These are phyloP conservation scores for Pterocles orientalis DNA, from an alignment of 2,113 vertebrate genomes.

Conservation along the genomic window DNA sequence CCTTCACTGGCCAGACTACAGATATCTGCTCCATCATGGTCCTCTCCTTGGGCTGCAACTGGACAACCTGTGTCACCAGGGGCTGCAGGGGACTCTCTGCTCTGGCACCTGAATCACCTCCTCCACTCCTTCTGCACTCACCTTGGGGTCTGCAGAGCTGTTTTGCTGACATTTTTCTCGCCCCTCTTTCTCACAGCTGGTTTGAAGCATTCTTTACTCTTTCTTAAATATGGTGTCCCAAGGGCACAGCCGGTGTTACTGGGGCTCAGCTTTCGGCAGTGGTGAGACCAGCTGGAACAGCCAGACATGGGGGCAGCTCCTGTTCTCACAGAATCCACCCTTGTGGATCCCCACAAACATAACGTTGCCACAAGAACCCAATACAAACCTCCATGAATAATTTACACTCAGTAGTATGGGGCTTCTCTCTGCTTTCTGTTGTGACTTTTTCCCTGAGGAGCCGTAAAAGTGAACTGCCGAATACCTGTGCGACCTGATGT, in stretches of 20 bases:
- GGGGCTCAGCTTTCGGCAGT: neutral
- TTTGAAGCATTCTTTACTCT: neutral
- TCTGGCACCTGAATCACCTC: fast-evolving
- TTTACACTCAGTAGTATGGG: neutral
- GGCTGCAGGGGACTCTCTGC: neutral
- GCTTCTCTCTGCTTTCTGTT: neutral
- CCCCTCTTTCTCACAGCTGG: neutral
- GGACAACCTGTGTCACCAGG: fast-evolving
- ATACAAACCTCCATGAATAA: neutral
- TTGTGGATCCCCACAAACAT: neutral
- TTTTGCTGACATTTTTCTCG: neutral
- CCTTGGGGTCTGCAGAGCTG: neutral
- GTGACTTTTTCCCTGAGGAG: neutral
- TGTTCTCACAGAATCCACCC: neutral
- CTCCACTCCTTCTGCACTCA: neutral
- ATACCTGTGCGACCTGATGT: neutral
- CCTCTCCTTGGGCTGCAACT: fast-evolving
- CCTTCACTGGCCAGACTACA: neutral
- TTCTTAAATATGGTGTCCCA: neutral
- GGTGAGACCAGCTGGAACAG: neutral
- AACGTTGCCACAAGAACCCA: neutral
- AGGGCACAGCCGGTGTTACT: neutral
- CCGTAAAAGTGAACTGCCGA: neutral
- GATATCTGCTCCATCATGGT: fast-evolving
- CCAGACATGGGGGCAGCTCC: neutral